Percentiles rank a stretch among this genome's conserved stretches.
Evolutionary conservation across 2,113 vertebrate species (phyloP).

Genomic region (Lepisosteus oculatus): DNA sequence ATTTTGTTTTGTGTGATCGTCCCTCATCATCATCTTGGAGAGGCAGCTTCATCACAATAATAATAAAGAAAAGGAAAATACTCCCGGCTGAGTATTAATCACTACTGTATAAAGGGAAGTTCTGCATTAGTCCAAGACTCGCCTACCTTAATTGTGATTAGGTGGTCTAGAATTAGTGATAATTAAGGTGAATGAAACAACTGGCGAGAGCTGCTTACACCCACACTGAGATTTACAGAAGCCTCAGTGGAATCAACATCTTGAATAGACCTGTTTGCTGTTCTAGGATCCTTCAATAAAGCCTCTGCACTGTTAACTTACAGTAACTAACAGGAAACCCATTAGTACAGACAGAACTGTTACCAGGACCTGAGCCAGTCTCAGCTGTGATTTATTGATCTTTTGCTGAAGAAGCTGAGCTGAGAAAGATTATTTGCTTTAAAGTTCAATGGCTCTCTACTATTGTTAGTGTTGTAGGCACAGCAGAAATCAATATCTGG

Average conservation of each 20-base stretch:
- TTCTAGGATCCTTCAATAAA: not conserved
- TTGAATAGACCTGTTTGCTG: not conserved
- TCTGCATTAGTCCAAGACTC: too few species aligned
- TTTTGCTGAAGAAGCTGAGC: conserved; percentile 48
- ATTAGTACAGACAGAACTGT: conserved; percentile 57
- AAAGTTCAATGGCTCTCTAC: conserved; percentile 64
- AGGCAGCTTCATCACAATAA: too few species aligned
- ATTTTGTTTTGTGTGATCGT: too few species aligned
- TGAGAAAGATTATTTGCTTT: conserved; percentile 67
- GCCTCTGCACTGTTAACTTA: conserved; percentile 4
- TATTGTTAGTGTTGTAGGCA: conserved; percentile 60
- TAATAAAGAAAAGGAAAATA: too few species aligned
- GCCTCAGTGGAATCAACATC: not conserved
- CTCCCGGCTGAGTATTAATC: too few species aligned
- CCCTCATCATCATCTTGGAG: too few species aligned
- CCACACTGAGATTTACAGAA: not conserved
- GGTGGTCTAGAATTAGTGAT: too few species aligned
- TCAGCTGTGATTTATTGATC: conserved; percentile 48
- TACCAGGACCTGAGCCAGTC: conserved; percentile 37
- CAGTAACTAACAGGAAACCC: conserved; percentile 47
- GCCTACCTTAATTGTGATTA: too few species aligned
- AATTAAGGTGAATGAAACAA: too few species aligned
- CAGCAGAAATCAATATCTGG: conserved; percentile 58
- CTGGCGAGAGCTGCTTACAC: too few species aligned
- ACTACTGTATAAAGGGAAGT: too few species aligned